A percentile compares a stretch with the other conserved stretches of the same genome.
Evolutionary conservation across 2,113 vertebrate genomes (phyloP).

Genomic region (Mungos mungo): DNA sequence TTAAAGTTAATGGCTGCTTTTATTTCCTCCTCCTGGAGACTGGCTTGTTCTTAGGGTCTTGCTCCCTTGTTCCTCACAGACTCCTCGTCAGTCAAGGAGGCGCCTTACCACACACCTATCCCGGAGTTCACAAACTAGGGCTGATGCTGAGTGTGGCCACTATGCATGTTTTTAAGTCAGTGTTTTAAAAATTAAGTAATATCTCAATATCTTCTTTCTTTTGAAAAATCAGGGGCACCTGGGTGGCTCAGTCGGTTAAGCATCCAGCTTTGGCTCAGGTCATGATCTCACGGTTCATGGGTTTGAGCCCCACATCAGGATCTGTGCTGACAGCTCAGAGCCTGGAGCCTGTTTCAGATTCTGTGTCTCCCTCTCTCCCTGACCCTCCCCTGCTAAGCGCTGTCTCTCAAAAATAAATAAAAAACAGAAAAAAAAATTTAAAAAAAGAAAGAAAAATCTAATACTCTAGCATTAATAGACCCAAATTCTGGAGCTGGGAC

Average conservation of each 20-base stretch:
- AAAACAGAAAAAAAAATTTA: too few species aligned
- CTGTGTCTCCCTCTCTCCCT: too few species aligned
- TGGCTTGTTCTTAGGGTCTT: neutral
- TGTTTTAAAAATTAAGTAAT: neutral
- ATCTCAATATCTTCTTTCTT: neutral
- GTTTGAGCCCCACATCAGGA: too few species aligned
- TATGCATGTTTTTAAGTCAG: neutral
- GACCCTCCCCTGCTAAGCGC: too few species aligned
- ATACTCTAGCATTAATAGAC: neutral
- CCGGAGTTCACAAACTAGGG: neutral
- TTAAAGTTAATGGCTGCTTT: constrained; percentile 75
- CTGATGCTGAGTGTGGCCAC: neutral
- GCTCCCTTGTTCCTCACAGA: neutral
- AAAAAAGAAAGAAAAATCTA: neutral
- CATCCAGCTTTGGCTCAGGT: too few species aligned
- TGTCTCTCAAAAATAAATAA: too few species aligned
- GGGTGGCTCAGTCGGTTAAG: too few species aligned
- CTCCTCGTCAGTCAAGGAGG: neutral
- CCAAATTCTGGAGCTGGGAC: neutral
- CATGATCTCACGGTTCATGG: too few species aligned
- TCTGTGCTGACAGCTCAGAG: too few species aligned
- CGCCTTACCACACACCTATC: neutral
- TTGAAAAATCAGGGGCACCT: neutral
- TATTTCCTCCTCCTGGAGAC: constrained; percentile 45
- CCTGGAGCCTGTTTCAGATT: too few species aligned